A percentile compares a stretch with the other conserved stretches of the same genome.
Evolutionary conservation across 2,113 vertebrate genomes (phyloP).

Genomic region (Alexandromys fortis): DNA sequence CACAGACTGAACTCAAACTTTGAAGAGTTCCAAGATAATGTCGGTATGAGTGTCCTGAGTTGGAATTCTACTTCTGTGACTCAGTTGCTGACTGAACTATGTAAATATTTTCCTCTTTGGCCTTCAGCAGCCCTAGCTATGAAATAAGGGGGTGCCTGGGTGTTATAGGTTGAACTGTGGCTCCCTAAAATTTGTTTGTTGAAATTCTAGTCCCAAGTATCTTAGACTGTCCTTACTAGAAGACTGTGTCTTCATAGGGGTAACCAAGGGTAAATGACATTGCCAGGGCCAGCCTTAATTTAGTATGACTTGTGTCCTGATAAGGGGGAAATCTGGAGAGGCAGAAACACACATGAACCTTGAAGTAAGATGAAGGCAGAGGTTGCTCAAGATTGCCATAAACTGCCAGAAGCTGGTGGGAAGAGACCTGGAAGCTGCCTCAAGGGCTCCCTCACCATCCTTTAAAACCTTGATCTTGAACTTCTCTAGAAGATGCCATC

Average conservation of each 20-base stretch:
- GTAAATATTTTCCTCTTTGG: background rate
- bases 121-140: background rate
- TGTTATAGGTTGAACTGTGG: background rate
- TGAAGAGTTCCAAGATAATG: background rate
- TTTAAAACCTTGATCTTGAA: background rate
- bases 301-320: background rate
- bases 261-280: background rate
- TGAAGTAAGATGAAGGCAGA: background rate
- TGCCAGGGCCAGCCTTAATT: background rate
- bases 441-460: background rate
- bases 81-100: background rate
- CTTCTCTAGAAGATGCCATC: background rate
- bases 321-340: too few relatives aligned
- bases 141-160: background rate
- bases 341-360: background rate
- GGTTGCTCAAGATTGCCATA: background rate
- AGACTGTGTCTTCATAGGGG: background rate
- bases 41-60: background rate
- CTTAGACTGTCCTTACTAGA: slow-evolving; percentile 12
- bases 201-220: background rate
- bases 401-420: background rate
- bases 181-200: background rate
- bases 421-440: background rate
- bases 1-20: background rate
- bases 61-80: background rate